Evolutionary conservation across 2,113 vertebrate genomes (phyloP).

Genomic region (Dasyornis broadbenti): DNA sequence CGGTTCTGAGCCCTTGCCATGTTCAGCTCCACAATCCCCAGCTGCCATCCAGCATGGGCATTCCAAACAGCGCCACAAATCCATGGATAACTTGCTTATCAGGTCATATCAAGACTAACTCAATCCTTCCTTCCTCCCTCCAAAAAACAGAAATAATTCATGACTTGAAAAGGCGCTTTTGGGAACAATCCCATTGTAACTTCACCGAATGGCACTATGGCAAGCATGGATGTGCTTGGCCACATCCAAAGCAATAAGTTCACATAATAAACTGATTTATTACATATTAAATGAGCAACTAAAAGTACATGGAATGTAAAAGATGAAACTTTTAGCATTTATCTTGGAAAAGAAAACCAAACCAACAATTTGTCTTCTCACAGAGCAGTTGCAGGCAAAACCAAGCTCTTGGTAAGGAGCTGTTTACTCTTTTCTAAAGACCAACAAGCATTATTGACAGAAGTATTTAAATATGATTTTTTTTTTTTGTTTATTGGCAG

Average conservation of each 20-base stretch:
- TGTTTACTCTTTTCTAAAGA: not conserved
- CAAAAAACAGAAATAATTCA: not conserved
- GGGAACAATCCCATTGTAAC: not conserved
- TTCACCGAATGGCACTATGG: not conserved
- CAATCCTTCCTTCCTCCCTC: not conserved
- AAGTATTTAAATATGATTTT: not conserved
- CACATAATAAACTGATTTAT: not conserved
- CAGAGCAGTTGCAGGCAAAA: not conserved
- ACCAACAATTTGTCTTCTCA: not conserved
- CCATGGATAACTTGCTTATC: not conserved
- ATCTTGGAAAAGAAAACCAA: not conserved
- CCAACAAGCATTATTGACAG: not conserved
- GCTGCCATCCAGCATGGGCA: accelerated
- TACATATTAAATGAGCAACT: not conserved
- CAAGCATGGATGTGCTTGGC: not conserved
- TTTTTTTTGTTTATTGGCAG: not conserved
- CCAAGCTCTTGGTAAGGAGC: not conserved
- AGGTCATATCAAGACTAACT: not conserved
- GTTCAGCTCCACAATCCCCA: not conserved
- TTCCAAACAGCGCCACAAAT: not conserved
- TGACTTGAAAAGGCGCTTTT: not conserved
- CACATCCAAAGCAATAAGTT: not conserved
- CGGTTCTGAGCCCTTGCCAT: not conserved
- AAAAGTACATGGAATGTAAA: not conserved
- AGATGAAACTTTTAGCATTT: not conserved